Base-by-base conservation (phyloP, 2,113 vertebrate genomes). In the Engraulis encrasicolus region DNA sequence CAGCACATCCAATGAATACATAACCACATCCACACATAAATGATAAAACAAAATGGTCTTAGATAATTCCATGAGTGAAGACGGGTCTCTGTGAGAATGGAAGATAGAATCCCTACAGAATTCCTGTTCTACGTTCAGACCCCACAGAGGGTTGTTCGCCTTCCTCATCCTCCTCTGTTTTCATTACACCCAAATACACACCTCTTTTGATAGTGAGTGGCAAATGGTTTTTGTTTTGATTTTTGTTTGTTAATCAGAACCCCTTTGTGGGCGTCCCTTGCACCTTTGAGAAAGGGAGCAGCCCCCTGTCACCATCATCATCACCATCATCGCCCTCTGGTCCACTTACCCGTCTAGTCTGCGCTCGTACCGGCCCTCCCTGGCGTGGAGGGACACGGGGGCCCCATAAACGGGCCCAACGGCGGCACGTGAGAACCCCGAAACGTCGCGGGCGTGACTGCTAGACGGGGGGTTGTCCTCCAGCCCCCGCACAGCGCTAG, bases 301-400 rank as follows among this genome's bases (percentile, higher is more conserved):
- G n/a, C n/a, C n/a, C n/a, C n/a, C n/a, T n/a, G n/a, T n/a, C n/a
- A n/a, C n/a, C n/a, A n/a, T n/a, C n/a, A n/a, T n/a, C n/a, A n/a
- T n/a, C n/a, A n/a, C n/a, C n/a, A n/a, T n/a, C n/a, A n/a, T n/a
- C n/a, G n/a, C n/a, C n/a, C n/a, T 97, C 90, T 89, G 89, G 92
- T 95, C 94, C 95, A 96, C 95, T 96, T 96, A 96, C 95, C 95
- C 94, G 93, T 96, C 95, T 95, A 95, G 92, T 95, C 94, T 95
- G 91, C 95, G 97, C 94, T 99, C 98, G 99, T 99, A 99, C 96
- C 98, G 98, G 97, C 98, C 98, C 96, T 99, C 98, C 95, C 98
- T 98, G 97, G 96, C 96, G 98, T 99, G 98, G 95, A 99, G 97
- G 86, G 98, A 97, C 91, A 97, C 96, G 58, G 97, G 97, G 89